A percentile compares a stretch with the other conserved stretches of the same genome.
These are phyloP conservation scores for Philaenus spumarius DNA, from an alignment of 1,140 invertebrate species.

Conservation along the genomic window DNA sequence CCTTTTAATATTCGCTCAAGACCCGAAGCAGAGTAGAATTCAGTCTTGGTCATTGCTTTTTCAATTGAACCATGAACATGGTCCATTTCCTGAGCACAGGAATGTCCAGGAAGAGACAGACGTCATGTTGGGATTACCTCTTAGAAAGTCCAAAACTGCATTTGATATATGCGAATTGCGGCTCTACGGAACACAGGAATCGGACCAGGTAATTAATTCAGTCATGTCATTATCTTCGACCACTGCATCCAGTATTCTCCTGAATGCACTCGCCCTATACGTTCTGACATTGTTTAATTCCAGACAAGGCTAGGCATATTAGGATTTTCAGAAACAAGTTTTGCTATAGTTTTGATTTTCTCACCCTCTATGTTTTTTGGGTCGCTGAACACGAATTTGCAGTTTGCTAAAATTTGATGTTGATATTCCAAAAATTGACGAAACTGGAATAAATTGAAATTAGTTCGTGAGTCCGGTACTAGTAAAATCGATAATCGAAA, in stretches of 20 bases:
- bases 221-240: neutral
- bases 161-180: slow-evolving; percentile 30
- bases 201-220: too few species aligned
- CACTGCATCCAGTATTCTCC: neutral
- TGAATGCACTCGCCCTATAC: neutral
- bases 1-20: slow-evolving; percentile 21
- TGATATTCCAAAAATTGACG: too few species aligned
- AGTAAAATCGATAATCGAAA: too few species aligned
- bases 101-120: slow-evolving; percentile 30
- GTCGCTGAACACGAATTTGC: too few species aligned
- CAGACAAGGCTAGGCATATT: too few species aligned
- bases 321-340: too few species aligned
- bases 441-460: too few species aligned
- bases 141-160: slow-evolving; percentile 26
- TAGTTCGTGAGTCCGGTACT: too few species aligned
- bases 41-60: slow-evolving; percentile 23
- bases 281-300: neutral
- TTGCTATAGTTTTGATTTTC: too few species aligned
- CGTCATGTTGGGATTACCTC: slow-evolving; percentile 18
- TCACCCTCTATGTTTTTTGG: too few species aligned
- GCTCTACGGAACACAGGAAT: slow-evolving; percentile 31
- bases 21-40: slow-evolving; percentile 25
- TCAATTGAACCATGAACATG: slow-evolving; percentile 30
- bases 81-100: slow-evolving; percentile 31
- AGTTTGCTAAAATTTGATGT: too few species aligned